These are phyloP conservation scores for Lerista edwardsae DNA, from an alignment of 2,797 vertebrate genomes.

Conservation along the genomic window DNA sequence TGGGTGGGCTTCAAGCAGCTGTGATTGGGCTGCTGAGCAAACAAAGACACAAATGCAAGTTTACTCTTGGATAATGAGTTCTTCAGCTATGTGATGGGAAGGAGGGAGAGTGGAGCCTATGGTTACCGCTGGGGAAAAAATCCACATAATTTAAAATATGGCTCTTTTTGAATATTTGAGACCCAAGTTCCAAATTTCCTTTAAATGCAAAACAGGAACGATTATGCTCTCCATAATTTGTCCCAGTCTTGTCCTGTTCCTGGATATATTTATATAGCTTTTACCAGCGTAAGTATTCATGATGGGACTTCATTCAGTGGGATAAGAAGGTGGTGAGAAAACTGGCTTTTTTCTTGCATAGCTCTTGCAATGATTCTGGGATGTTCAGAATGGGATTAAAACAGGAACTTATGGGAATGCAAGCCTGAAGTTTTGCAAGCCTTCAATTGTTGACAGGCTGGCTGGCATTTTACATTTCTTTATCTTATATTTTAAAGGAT, in stretches of 20 bases:
- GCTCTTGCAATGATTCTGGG: not conserved
- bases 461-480: no score
- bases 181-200: not conserved
- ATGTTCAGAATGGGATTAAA: not conserved
- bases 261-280: not conserved
- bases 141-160: not conserved
- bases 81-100: not conserved
- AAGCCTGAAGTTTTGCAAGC: not conserved
- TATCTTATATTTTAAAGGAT: no score
- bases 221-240: not conserved
- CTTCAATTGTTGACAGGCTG: no score
- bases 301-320: not conserved
- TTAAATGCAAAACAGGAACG: not conserved
- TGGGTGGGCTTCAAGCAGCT: not conserved
- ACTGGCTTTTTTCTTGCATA: not conserved
- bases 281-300: not conserved
- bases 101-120: not conserved
- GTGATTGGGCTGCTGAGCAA: no score
- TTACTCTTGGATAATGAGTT: not conserved
- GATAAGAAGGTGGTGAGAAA: not conserved
- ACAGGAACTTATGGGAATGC: not conserved
- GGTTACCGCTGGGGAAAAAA: not conserved
- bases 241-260: no score
- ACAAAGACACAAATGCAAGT: not conserved
- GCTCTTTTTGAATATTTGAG: not conserved